Evolutionary conservation across 2,888 invertebrate genomes (phyloP).

Genomic region (Drosophila suboccidentalis): DNA sequence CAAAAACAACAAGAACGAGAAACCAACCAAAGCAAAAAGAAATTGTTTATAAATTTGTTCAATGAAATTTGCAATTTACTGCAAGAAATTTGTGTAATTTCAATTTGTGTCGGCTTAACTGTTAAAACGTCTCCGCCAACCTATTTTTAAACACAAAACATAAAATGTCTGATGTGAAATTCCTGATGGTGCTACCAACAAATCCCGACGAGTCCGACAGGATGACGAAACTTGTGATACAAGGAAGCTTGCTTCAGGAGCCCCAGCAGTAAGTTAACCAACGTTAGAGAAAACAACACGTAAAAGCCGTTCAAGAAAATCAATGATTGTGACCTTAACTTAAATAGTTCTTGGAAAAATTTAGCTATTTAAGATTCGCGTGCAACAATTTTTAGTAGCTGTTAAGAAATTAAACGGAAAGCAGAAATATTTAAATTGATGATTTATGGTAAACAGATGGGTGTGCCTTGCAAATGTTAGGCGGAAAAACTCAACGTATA

Average conservation of each 20-base stretch:
- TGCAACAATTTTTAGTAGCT: slow-evolving; percentile 36
- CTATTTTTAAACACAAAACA: slow-evolving; percentile 3
- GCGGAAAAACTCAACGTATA: not conserved
- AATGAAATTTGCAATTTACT: slow-evolving; percentile 37
- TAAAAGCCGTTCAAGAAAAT: slow-evolving; percentile 41
- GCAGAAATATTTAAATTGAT: slow-evolving; percentile 2
- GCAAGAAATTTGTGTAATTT: not conserved
- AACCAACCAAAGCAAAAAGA: slow-evolving; percentile 6
- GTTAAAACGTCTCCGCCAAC: slow-evolving; percentile 20
- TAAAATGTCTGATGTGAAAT: slow-evolving; percentile 74
- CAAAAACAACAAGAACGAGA: not conserved
- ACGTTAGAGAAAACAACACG: not conserved
- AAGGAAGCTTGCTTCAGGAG: slow-evolving; percentile 72
- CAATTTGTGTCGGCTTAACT: slow-evolving; percentile 34
- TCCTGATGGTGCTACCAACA: slow-evolving; percentile 73
- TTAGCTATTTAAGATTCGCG: slow-evolving; percentile 27
- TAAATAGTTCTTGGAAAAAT: slow-evolving; percentile 22
- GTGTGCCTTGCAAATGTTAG: not conserved
- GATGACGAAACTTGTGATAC: slow-evolving; percentile 78
- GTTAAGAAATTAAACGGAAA: slow-evolving; percentile 7
- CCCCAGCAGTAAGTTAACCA: slow-evolving; percentile 82
- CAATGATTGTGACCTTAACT: slow-evolving; percentile 38
- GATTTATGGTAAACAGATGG: slow-evolving; percentile 41
- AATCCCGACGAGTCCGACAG: slow-evolving; percentile 55
- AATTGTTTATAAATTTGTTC: slow-evolving; percentile 43